Conservation (phyloP, 92 coral and sea anemone species). For the Paramuricea clavata region DNA sequence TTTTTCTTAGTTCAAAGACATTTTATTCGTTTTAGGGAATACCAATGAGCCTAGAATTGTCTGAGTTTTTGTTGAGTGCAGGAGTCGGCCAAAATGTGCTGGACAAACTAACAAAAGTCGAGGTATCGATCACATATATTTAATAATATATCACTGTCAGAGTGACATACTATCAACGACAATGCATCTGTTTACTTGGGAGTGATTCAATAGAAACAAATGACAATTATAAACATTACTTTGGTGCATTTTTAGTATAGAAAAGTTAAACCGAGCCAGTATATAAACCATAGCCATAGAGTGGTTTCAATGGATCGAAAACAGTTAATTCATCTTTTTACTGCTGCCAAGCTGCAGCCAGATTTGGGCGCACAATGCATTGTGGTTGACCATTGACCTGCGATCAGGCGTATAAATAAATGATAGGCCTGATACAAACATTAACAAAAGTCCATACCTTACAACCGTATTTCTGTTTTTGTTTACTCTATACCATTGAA, state of each 20-base stretch:
- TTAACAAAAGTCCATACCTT: too few species aligned
- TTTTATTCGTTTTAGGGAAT: slow-evolving; percentile 15
- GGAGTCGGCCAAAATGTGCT: slow-evolving; percentile 33
- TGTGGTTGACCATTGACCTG: too few species aligned
- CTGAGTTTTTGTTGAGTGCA: slow-evolving; percentile 24
- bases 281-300: too few species aligned
- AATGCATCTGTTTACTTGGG: not conserved
- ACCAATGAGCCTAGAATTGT: slow-evolving; percentile 33
- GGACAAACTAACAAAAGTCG: slow-evolving; percentile 24
- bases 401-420: too few species aligned
- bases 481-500: too few species aligned
- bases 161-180: not conserved
- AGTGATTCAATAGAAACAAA: not conserved
- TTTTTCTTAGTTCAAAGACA: slow-evolving; percentile 14
- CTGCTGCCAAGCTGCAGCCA: not conserved
- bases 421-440: too few species aligned
- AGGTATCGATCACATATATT: slow-evolving; percentile 29
- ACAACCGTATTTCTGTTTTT: too few species aligned
- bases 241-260: not conserved
- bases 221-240: not conserved
- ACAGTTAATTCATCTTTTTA: too few species aligned
- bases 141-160: not conserved
- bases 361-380: too few species aligned
- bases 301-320: too few species aligned
- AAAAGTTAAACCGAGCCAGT: not conserved